These are phyloP conservation scores for Sycophila texana DNA, from an alignment of 2,888 invertebrate species.

Conservation along the genomic window DNA sequence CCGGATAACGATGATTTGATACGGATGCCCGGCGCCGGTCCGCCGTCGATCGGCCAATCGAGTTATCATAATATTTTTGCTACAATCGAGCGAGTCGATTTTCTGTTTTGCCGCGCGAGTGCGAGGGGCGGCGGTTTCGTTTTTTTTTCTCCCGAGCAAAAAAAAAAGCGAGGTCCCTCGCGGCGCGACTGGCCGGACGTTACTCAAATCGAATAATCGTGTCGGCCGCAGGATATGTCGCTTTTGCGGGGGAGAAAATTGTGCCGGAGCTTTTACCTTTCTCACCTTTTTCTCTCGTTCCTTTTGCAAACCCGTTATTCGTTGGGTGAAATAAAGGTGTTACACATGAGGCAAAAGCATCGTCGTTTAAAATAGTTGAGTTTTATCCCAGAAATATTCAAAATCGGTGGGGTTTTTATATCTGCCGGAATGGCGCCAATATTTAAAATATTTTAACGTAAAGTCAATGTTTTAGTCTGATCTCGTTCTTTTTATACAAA, in stretches of 20 bases:
- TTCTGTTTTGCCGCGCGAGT: slow-evolving; percentile 12
- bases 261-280: slow-evolving; percentile 5
- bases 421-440: no score
- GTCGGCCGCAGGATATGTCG: slow-evolving; percentile 55
- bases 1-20: slow-evolving; percentile 75
- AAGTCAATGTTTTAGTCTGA: no score
- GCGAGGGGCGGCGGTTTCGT: not conserved
- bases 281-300: slow-evolving; percentile 7
- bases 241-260: slow-evolving; percentile 9
- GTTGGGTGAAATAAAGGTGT: no score
- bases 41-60: slow-evolving; percentile 66
- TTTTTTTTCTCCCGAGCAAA: not conserved
- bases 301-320: not conserved
- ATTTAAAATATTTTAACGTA: no score
- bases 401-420: no score
- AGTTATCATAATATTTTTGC: slow-evolving; percentile 74
- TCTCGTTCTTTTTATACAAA: no score
- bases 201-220: slow-evolving; percentile 64
- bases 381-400: no score
- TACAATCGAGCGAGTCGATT: slow-evolving; percentile 62
- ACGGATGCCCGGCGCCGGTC: slow-evolving; percentile 53
- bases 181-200: slow-evolving; percentile 44
- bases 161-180: slow-evolving; percentile 6
- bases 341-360: no score
- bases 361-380: no score